phyloP scores from a whole-genome alignment of 1,140 invertebrate species.

The Pseudobourletiella spinata region DNA sequence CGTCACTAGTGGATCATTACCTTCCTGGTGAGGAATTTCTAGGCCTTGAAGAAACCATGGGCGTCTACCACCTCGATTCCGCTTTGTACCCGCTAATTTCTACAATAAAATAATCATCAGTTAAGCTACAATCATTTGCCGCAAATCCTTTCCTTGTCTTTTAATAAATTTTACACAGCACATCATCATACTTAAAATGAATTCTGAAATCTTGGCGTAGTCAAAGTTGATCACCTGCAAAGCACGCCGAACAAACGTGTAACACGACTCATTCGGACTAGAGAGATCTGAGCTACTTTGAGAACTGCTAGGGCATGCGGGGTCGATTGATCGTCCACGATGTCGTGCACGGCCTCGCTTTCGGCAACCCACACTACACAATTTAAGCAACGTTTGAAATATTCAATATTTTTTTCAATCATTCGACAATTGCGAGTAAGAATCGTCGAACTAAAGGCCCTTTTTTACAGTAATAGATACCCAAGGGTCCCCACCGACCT shows the following conservation, averaged over 20 bases:
- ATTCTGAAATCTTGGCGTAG: no score
- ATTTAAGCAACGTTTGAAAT: no score
- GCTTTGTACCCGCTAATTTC: constrained; percentile 65
- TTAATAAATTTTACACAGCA: no score
- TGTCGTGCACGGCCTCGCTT: constrained; percentile 42
- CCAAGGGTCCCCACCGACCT: no score
- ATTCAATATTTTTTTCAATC: no score
- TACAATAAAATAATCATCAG: constrained; percentile 41
- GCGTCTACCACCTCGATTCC: constrained; percentile 46
- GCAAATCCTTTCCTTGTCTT: no score
- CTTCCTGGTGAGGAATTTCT: constrained; percentile 50
- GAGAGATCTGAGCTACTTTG: constrained; percentile 74
- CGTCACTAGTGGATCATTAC: constrained; percentile 10
- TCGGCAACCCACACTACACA: constrained; percentile 37
- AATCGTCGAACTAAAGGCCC: no score
- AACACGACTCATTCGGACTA: constrained; percentile 85
- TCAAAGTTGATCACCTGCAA: no score
- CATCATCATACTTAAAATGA: no score
- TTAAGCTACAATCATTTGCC: no score
- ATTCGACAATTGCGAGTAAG: no score
- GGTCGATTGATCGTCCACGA: constrained; percentile 52
- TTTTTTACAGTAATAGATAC: no score
- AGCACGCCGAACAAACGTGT: constrained; percentile 81
- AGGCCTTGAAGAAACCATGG: constrained; percentile 58
- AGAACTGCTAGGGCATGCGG: constrained; percentile 49